Percentiles rank a stretch among this genome's conserved stretches.
These are phyloP conservation scores for Acrocephalus arundinaceus DNA, from an alignment of 2,113 vertebrate species.

Conservation along the genomic window DNA sequence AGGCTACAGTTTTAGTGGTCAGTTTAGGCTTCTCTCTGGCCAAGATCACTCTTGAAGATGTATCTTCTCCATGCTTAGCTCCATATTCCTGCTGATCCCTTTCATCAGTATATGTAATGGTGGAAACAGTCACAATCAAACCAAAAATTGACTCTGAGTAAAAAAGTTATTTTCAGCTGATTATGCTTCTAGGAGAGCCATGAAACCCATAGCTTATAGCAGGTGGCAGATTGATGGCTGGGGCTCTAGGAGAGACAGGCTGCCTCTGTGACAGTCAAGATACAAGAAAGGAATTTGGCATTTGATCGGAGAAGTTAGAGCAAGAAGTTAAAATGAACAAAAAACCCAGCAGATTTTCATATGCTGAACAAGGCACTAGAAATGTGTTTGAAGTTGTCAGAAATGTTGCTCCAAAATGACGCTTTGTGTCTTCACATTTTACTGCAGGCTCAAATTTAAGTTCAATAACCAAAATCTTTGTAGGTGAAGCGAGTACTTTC, in stretches of 20 bases:
- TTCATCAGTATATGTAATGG: not conserved
- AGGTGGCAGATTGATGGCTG: not conserved
- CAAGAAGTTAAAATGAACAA: not conserved
- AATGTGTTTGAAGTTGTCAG: not conserved
- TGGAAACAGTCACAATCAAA: not conserved
- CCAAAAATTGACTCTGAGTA: not conserved
- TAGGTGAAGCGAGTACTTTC: not conserved
- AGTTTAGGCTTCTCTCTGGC: not conserved
- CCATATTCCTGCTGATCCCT: not conserved
- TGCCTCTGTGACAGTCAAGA: not conserved
- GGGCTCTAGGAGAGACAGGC: not conserved
- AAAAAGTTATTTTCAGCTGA: not conserved
- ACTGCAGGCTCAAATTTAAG: not conserved
- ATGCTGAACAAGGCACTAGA: not conserved
- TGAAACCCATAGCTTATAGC: not conserved
- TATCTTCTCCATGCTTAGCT: not conserved
- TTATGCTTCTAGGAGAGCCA: not conserved
- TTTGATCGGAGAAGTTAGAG: not conserved
- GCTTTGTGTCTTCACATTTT: not conserved
- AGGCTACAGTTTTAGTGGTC: not conserved
- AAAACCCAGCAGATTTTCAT: not conserved
- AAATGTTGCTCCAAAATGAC: not conserved
- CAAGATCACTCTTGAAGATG: not conserved
- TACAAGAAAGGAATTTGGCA: not conserved
- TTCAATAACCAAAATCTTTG: not conserved